Conservation (phyloP, 2,797 vertebrate genomes). For the Rhincodon typus region DNA sequence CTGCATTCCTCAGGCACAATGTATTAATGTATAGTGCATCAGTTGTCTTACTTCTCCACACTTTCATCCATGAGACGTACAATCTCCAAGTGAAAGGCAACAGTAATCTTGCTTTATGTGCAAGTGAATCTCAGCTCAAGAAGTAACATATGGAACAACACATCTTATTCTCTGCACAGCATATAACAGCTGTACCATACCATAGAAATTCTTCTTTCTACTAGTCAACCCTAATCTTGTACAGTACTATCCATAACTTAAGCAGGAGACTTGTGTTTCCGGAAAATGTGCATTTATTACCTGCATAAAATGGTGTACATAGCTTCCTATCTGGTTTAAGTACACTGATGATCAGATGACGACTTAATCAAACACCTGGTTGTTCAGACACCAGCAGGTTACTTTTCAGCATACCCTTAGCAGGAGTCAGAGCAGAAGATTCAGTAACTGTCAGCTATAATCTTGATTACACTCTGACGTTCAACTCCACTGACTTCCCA, state of each 20-base stretch:
- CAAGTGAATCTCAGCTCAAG: not conserved
- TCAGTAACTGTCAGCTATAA: no score
- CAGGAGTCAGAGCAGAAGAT: no score
- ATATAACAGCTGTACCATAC: not conserved
- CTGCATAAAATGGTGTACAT: not conserved
- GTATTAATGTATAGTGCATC: not conserved
- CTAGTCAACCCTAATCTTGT: not conserved
- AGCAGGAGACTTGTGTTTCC: not conserved
- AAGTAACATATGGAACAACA: not conserved
- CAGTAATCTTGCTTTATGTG: not conserved
- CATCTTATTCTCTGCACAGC: not conserved
- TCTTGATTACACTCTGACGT: not conserved
- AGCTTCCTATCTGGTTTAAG: no score
- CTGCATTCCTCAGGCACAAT: not conserved
- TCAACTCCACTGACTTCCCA: not conserved
- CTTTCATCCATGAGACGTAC: not conserved
- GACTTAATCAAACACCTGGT: not conserved
- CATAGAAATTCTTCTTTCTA: not conserved
- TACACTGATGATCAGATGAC: not conserved
- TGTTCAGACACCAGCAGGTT: not conserved
- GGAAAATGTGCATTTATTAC: not conserved
- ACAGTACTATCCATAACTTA: not conserved
- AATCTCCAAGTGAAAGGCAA: not conserved
- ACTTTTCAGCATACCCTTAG: not conserved
- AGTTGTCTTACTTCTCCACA: not conserved